Evolutionary conservation across 2,113 vertebrate genomes (phyloP).

Genomic region (Eclectus roratus): DNA sequence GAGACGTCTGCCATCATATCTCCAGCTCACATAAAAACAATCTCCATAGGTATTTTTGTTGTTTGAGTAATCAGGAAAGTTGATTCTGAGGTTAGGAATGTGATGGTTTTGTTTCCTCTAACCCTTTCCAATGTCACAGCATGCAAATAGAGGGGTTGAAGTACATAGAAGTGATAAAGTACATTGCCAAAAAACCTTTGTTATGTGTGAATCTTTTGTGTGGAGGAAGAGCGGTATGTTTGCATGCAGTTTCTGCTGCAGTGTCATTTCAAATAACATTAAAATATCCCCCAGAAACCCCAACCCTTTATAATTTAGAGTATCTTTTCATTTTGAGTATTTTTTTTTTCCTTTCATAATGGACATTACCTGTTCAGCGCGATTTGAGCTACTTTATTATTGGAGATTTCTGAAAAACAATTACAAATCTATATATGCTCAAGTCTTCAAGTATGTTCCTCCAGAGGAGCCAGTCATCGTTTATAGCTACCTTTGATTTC

Average conservation of each 20-base stretch:
- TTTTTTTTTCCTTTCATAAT: not conserved
- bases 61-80: not conserved
- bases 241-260: not conserved
- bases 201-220: not conserved
- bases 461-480: not conserved
- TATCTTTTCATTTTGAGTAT: not conserved
- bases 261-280: not conserved
- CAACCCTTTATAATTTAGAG: accelerated
- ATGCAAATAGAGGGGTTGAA: not conserved
- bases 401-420: not conserved
- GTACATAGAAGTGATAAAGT: not conserved
- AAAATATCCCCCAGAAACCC: not conserved
- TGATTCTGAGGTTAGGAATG: not conserved
- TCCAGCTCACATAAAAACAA: not conserved
- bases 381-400: not conserved
- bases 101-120: accelerated
- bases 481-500: not conserved
- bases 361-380: not conserved
- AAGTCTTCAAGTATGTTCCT: not conserved
- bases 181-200: not conserved
- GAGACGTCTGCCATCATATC: not conserved
- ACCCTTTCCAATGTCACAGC: not conserved
- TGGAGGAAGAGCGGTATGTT: not conserved
- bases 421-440: not conserved
- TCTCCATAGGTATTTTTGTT: not conserved